Evolutionary conservation across 2,888 invertebrate species (phyloP).

Genomic region (Willowsia nigromaculata): DNA sequence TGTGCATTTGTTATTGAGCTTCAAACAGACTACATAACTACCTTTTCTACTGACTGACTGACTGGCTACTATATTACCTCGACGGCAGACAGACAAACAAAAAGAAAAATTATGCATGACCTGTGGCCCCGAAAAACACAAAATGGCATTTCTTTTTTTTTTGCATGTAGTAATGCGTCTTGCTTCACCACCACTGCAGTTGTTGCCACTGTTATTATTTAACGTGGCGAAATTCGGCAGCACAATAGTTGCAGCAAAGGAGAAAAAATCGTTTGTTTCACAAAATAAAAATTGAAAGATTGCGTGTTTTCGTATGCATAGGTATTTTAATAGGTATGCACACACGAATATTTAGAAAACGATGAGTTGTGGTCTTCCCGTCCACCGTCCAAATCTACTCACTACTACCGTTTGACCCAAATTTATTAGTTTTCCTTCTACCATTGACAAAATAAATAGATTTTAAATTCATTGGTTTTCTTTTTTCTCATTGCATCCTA

Average conservation of each 20-base stretch:
- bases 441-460: slow-evolving; percentile 2
- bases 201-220: neutral
- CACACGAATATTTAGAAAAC: neutral
- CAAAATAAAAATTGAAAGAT: neutral
- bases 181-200: neutral
- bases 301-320: neutral
- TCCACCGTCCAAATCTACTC: neutral
- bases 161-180: too few relatives aligned
- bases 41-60: neutral
- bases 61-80: neutral
- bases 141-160: neutral
- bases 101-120: slow-evolving; percentile 58
- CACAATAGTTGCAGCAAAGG: neutral
- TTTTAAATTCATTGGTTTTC: slow-evolving; percentile 23
- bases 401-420: slow-evolving; percentile 19
- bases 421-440: slow-evolving; percentile 16
- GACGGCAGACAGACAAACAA: neutral
- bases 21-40: neutral
- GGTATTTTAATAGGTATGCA: neutral
- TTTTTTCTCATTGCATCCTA: neutral
- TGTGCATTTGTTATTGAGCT: neutral
- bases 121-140: slow-evolving; percentile 34
- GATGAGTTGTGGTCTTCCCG: neutral
- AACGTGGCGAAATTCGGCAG: neutral
- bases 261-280: neutral